A percentile compares a stretch with the other conserved stretches of the same genome.
These are phyloP conservation scores for Acipenser ruthenus DNA, from an alignment of 2,797 vertebrate genomes.

Conservation along the genomic window DNA sequence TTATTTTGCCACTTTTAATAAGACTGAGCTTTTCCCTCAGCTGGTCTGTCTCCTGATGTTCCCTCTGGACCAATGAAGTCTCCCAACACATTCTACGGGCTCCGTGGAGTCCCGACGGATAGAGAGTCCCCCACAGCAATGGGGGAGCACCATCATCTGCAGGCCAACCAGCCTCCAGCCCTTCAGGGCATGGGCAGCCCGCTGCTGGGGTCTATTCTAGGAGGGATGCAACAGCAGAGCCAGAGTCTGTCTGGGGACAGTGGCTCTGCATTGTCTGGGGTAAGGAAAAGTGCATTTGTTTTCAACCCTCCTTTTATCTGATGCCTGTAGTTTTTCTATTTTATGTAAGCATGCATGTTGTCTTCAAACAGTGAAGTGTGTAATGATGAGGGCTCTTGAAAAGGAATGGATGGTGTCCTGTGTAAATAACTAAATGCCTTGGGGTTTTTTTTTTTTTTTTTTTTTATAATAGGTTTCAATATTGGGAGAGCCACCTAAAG, in stretches of 20 bases:
- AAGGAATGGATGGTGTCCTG: neutral
- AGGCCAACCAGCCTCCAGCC: conserved; percentile 52
- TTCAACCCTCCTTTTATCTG: no score
- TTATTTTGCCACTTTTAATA: neutral
- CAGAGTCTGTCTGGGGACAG: conserved; percentile 39
- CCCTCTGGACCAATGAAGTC: conserved; percentile 60
- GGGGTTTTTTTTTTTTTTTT: no score
- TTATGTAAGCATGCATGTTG: no score
- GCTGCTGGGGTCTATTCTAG: conserved; percentile 58
- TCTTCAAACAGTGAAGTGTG: no score
- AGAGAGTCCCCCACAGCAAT: conserved; percentile 57
- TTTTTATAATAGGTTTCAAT: conserved; percentile 57
- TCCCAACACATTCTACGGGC: conserved; percentile 37
- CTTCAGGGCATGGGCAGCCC: conserved; percentile 60
- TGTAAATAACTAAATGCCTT: no score
- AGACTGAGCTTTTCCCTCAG: conserved; percentile 41
- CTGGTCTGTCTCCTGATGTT: conserved; percentile 58
- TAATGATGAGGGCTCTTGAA: neutral
- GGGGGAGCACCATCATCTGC: conserved; percentile 45
- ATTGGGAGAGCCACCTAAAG: conserved; percentile 76
- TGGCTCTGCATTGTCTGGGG: conserved; percentile 54
- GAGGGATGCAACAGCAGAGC: conserved; percentile 44
- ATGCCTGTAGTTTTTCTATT: no score
- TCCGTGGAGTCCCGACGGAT: conserved; percentile 43
- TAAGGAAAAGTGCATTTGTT: conserved; percentile 39